A percentile compares a stretch with the other conserved stretches of the same genome.
Evolutionary conservation across 1,140 invertebrate genomes (phyloP).

Genomic region (Drosophila dunni): DNA sequence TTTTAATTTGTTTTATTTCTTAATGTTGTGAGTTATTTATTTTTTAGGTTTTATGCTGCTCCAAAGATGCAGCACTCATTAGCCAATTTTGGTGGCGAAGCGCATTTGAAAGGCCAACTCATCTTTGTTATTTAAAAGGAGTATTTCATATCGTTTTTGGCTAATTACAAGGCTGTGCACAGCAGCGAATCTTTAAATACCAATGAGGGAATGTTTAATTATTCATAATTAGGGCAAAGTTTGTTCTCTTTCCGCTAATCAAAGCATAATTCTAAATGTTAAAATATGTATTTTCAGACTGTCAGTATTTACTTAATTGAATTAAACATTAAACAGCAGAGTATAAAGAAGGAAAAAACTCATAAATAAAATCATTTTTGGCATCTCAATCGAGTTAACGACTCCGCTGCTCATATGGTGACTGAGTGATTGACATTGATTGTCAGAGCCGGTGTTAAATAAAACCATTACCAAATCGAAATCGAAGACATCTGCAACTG

Average conservation of each 20-base stretch:
- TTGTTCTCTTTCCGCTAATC: no score
- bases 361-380: neutral
- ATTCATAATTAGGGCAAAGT: no score
- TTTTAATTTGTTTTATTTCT: slow-evolving; percentile 43
- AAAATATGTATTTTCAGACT: neutral
- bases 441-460: slow-evolving; percentile 35
- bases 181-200: neutral
- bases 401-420: slow-evolving; percentile 17
- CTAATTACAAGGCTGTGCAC: neutral
- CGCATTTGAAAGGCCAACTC: slow-evolving; percentile 26
- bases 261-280: no score
- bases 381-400: neutral
- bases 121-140: neutral
- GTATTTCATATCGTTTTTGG: neutral
- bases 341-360: neutral
- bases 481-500: slow-evolving; percentile 33
- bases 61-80: slow-evolving; percentile 71
- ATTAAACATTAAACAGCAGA: neutral
- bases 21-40: slow-evolving; percentile 54
- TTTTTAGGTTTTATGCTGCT: slow-evolving; percentile 61
- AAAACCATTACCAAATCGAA: slow-evolving; percentile 6
- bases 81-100: slow-evolving; percentile 69
- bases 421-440: slow-evolving; percentile 74
- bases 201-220: neutral
- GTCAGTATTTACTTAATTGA: neutral